Base-by-base conservation (phyloP, 2,888 invertebrate species). In the Rhyacophila evoluta region DNA sequence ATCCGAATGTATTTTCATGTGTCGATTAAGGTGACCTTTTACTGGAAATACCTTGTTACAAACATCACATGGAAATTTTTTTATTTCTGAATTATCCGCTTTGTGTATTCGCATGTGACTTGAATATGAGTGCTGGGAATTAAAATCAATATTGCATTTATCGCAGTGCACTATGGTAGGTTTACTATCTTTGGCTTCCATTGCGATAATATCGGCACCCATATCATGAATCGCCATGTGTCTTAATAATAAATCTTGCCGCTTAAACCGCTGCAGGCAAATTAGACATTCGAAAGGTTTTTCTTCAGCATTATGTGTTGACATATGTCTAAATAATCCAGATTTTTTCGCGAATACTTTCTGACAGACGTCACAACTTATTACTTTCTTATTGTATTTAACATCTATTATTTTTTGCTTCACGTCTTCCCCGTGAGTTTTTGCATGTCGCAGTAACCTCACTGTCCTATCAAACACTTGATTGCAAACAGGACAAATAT, bases 211-310 rank as follows among this genome's bases (percentile, higher is more conserved):
- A 27, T 77, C 72, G 1, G 25, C 25, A 1, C 75, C 75, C 19
- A 75, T 27, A 8, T 83, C 82, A 81, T 86, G 85, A 2, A 83
- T 82, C 25, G 84, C 82, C 71, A 83, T 82, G 79, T 86, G 86
- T 0, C 84, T 82, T 10, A 83, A 81, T 8, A 86, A 79, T 8
- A 83, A 83, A 25, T 83, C 84, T 41, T 84, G 84, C 27, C 84
- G 81, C 29, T 83, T 82, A 78, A 85, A 85, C 11, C 84, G 82
- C 19, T 77, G 75, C 29, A 80, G 72, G 77, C 84, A 84, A 2
- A 82, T 79, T 25, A 82, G 74, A 80, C 86, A 86, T 74, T 84
- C 83, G 81, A 82, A 84, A 2, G 84, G 83, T 11, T 84, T 83
- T 0, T 83, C 82, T 15, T 83, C 83, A 10, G 70, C 68, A 2